Evolutionary conservation across 2,888 invertebrate genomes (phyloP).

Genomic region (Drosophila mettleri): DNA sequence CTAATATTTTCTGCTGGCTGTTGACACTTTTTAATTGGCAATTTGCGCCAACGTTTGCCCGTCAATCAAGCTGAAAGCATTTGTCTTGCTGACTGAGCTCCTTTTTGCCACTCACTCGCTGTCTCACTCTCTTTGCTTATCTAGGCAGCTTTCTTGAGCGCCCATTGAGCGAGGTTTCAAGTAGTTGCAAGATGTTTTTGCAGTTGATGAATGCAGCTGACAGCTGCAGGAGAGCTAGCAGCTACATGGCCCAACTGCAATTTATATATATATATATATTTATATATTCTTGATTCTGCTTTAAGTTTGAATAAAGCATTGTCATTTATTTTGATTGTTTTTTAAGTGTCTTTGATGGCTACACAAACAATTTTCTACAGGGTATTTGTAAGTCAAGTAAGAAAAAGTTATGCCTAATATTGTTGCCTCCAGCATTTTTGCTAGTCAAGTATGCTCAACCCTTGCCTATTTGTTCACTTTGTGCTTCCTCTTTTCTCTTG

Average conservation of each 20-base stretch:
- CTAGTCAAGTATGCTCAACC: not conserved
- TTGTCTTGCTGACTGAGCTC: conserved; percentile 29
- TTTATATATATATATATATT: not conserved
- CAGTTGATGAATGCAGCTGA: not conserved
- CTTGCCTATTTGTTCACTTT: not conserved
- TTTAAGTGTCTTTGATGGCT: too few relatives aligned
- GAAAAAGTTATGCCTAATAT: not conserved
- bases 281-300: too few relatives aligned
- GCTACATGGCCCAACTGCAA: not conserved
- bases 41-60: conserved; percentile 45
- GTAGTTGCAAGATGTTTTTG: not conserved
- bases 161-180: conserved; percentile 1
- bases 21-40: conserved; percentile 67
- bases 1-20: conserved; percentile 11
- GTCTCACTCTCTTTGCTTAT: not conserved
- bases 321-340: too few relatives aligned
- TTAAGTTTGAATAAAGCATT: too few relatives aligned
- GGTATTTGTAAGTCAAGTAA: not conserved
- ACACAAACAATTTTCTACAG: not conserved
- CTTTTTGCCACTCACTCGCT: not conserved
- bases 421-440: not conserved
- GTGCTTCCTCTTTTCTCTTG: too few relatives aligned
- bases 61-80: conserved; percentile 64
- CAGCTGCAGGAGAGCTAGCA: not conserved
- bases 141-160: not conserved